These are phyloP conservation scores for Alauda arvensis DNA, from an alignment of 2,797 vertebrate species.

Conservation along the genomic window DNA sequence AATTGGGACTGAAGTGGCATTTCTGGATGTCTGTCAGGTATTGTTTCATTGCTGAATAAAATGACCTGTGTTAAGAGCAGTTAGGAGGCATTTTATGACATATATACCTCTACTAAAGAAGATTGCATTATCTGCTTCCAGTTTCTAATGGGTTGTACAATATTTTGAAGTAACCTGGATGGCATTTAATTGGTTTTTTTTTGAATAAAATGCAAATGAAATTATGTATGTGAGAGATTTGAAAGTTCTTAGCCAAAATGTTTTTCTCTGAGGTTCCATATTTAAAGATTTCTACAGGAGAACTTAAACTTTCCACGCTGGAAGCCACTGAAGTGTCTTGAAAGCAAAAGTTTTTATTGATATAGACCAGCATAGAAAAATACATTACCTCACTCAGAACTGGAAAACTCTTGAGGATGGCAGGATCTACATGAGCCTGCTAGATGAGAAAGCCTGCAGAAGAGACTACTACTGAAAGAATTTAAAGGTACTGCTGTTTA, in stretches of 20 bases:
- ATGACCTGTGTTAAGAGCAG: background rate
- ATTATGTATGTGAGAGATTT: background rate
- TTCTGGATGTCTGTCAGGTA: background rate
- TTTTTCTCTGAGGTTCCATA: slow-evolving; percentile 8
- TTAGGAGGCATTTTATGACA: background rate
- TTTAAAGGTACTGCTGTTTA: background rate
- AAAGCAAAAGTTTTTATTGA: background rate
- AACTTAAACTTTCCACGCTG: background rate
- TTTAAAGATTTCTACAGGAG: slow-evolving; percentile 8
- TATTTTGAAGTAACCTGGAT: background rate
- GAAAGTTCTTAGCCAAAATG: background rate
- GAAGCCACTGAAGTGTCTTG: slow-evolving; percentile 7
- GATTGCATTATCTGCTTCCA: background rate
- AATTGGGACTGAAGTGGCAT: background rate
- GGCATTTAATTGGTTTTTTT: background rate
- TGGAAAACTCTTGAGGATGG: slow-evolving; percentile 10
- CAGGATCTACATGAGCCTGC: background rate
- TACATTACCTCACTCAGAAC: slow-evolving; percentile 29
- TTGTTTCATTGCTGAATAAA: slow-evolving; percentile 11
- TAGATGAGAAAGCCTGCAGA: background rate
- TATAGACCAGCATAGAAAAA: slow-evolving; percentile 11
- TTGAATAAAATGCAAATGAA: slow-evolving; percentile 9
- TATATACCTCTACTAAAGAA: background rate
- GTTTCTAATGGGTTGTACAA: background rate
- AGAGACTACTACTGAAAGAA: background rate